A percentile compares a stretch with the other conserved stretches of the same genome.
phyloP scores from a whole-genome alignment of 2,113 vertebrate species.

The Oncorhynchus kisutch region DNA sequence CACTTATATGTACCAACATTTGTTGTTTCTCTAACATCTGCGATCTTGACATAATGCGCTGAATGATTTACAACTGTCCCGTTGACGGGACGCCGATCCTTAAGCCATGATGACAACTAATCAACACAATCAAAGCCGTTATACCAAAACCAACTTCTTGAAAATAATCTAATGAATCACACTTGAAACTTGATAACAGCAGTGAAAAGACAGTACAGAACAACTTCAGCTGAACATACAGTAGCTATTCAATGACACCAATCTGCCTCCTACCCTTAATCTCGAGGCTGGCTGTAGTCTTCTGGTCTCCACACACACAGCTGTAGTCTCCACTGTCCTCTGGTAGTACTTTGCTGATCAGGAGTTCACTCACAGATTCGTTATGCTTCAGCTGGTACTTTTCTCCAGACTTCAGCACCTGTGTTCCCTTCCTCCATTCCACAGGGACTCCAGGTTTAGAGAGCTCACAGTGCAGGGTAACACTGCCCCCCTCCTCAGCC shows the following conservation, averaged over 20 bases:
- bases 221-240: too few relatives aligned
- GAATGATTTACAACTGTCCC: too few relatives aligned
- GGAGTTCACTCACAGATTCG: conserved; percentile 67
- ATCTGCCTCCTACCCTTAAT: conserved; percentile 72
- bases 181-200: too few relatives aligned
- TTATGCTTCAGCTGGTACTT: conserved; percentile 71
- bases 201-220: too few relatives aligned
- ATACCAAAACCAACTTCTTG: too few relatives aligned
- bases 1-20: too few relatives aligned
- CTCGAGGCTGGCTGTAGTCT: conserved; percentile 68
- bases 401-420: conserved; percentile 65
- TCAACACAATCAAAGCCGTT: too few relatives aligned
- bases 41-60: too few relatives aligned
- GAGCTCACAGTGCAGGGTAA: conserved; percentile 77
- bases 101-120: too few relatives aligned
- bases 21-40: too few relatives aligned
- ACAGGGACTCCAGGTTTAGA: conserved; percentile 66
- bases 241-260: background rate
- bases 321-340: conserved; percentile 77
- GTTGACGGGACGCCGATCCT: too few relatives aligned
- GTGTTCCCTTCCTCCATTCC: conserved; percentile 78
- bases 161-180: too few relatives aligned
- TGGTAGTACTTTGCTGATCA: conserved; percentile 67
- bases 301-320: conserved; percentile 72
- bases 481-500: conserved; percentile 67